Evolutionary conservation across 2,888 invertebrate species (phyloP).

Genomic region (Atrina japonica): DNA sequence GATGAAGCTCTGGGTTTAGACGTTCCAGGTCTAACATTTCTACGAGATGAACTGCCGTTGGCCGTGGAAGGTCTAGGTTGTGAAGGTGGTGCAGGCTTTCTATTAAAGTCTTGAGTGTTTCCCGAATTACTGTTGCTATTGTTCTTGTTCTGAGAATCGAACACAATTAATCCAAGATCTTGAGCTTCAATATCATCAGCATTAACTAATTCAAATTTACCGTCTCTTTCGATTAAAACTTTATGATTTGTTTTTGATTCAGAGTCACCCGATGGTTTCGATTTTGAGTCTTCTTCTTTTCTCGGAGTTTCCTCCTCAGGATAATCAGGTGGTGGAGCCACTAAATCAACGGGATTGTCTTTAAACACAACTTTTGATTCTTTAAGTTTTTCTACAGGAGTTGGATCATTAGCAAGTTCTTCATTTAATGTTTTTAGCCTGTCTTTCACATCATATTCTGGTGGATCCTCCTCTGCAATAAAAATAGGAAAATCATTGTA

Average conservation of each 20-base stretch:
- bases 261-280: slow-evolving; percentile 4
- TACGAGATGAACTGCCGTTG: slow-evolving; percentile 44
- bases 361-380: slow-evolving; percentile 75
- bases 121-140: slow-evolving; percentile 44
- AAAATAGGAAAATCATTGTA: not conserved
- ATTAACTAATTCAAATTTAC: slow-evolving; percentile 75
- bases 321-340: slow-evolving; percentile 74
- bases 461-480: slow-evolving; percentile 65
- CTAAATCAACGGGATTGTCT: slow-evolving; percentile 74
- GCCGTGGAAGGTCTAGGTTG: slow-evolving; percentile 72
- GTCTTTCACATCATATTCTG: slow-evolving; percentile 77
- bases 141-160: slow-evolving; percentile 48
- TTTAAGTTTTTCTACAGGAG: slow-evolving; percentile 64
- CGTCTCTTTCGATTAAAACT: slow-evolving; percentile 76
- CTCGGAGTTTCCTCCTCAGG: slow-evolving; percentile 61
- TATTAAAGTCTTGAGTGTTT: slow-evolving; percentile 35
- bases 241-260: slow-evolving; percentile 51
- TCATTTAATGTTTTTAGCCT: slow-evolving; percentile 75
- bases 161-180: slow-evolving; percentile 52
- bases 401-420: slow-evolving; percentile 75
- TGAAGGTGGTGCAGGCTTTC: slow-evolving; percentile 62
- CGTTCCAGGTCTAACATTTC: slow-evolving; percentile 49
- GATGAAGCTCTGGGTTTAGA: slow-evolving; percentile 67
- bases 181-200: slow-evolving; percentile 72
- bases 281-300: slow-evolving; percentile 37